Percentiles rank a stretch among this genome's conserved stretches.
Conservation (phyloP, 2,888 invertebrate genomes). For the Cosmopolites sordidus region DNA sequence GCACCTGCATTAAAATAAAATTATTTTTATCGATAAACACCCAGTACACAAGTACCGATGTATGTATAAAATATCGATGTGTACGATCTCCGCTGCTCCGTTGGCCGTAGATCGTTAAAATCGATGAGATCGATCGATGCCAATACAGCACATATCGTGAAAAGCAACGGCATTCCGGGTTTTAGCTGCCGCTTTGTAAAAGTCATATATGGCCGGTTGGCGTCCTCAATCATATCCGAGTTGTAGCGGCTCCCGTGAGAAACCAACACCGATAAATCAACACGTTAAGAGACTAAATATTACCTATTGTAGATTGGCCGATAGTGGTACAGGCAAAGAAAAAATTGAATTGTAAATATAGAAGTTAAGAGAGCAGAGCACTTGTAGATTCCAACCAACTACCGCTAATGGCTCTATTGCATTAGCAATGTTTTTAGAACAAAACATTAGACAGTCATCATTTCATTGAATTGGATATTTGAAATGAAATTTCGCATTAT, state of each 20-base stretch:
- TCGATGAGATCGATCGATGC: neutral
- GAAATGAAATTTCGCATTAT: too few relatives aligned
- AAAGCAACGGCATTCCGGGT: conserved; percentile 15
- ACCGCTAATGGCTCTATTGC: too few relatives aligned
- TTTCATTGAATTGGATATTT: too few relatives aligned
- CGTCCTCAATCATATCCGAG: conserved; percentile 21
- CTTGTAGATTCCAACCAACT: too few relatives aligned
- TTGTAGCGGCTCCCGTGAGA: conserved; percentile 35
- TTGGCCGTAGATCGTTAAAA: too few relatives aligned
- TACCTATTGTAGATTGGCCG: neutral
- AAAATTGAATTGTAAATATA: neutral
- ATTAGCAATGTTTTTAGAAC: too few relatives aligned
- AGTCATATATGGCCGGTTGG: conserved; percentile 14
- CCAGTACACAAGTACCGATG: too few relatives aligned
- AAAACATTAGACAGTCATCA: too few relatives aligned
- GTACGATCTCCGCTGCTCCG: too few relatives aligned
- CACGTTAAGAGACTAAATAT: conserved; percentile 9
- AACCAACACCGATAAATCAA: conserved; percentile 33
- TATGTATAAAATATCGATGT: too few relatives aligned
- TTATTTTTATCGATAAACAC: too few relatives aligned
- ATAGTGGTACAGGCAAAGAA: neutral
- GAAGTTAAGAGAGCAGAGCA: neutral
- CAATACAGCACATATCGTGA: conserved; percentile 8
- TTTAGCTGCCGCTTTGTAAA: conserved; percentile 19
- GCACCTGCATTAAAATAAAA: too few relatives aligned